These are phyloP conservation scores for Mormyrus lacerda DNA, from an alignment of 2,113 vertebrate species.

Conservation along the genomic window DNA sequence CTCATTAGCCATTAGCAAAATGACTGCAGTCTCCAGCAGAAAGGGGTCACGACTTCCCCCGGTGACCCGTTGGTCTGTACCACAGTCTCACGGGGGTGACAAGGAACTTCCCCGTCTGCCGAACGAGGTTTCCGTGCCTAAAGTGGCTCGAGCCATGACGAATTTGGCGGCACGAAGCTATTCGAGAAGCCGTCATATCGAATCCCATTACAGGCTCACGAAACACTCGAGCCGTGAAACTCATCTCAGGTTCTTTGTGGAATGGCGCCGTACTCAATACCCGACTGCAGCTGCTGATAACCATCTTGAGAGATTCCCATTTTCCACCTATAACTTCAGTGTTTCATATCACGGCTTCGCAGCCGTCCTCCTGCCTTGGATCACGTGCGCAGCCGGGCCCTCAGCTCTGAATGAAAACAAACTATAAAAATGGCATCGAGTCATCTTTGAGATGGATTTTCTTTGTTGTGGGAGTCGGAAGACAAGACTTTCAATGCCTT, in stretches of 20 bases:
- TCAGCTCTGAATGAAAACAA: background rate
- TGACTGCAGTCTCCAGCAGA: background rate
- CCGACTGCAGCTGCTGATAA: slow-evolving; percentile 33
- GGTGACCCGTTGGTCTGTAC: background rate
- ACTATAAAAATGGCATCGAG: background rate
- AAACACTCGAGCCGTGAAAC: slow-evolving; percentile 26
- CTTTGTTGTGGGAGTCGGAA: background rate
- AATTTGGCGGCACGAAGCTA: background rate
- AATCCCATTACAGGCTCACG: slow-evolving; percentile 25
- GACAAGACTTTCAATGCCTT: background rate
- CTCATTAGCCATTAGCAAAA: background rate
- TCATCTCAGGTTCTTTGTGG: slow-evolving; percentile 31
- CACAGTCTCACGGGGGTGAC: background rate
- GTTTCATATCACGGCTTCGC: background rate
- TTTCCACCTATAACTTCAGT: slow-evolving; percentile 37
- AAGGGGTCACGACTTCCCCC: background rate
- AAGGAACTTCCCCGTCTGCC: background rate
- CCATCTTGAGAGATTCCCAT: slow-evolving; percentile 41
- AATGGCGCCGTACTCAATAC: slow-evolving; percentile 43
- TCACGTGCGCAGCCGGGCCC: slow-evolving; percentile 38
- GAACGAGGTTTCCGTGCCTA: background rate
- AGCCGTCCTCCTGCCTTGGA: background rate
- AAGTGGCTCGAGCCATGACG: background rate
- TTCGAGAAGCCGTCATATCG: slow-evolving; percentile 9
- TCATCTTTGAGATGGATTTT: background rate